Percentiles rank a stretch among this genome's conserved stretches.
phyloP scores from a whole-genome alignment of 2,113 vertebrate genomes.

The Cyrtonyx montezumae region DNA sequence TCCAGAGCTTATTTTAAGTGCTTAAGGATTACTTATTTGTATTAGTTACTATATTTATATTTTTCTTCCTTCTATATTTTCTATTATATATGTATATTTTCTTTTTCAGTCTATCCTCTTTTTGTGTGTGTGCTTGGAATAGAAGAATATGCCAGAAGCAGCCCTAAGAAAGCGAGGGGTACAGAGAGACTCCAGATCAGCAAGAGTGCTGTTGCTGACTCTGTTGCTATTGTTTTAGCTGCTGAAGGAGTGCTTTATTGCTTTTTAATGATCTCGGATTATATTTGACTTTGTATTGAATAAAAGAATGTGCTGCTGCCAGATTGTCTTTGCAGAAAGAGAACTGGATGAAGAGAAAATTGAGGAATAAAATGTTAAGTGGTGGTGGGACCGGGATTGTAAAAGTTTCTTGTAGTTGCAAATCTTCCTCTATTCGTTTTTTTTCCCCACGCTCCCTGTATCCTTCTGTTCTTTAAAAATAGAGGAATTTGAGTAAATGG shows the following conservation, averaged over 20 bases:
- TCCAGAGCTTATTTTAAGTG: not conserved
- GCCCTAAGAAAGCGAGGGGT: not conserved
- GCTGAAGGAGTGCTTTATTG: not conserved
- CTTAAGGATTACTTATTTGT: not conserved
- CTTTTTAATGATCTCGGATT: not conserved
- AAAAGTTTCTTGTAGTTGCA: constrained; percentile 17
- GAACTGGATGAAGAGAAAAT: not conserved
- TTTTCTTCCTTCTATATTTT: not conserved
- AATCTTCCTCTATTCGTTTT: constrained; percentile 26
- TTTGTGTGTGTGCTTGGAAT: not conserved
- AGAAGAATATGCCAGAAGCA: not conserved
- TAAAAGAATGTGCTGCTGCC: not conserved
- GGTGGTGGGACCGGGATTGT: not conserved
- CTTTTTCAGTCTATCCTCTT: not conserved
- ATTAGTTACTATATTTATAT: not conserved
- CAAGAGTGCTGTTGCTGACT: not conserved
- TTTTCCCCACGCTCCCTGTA: constrained; percentile 40
- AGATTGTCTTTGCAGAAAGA: not conserved
- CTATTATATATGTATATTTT: not conserved
- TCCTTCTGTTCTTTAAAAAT: constrained; percentile 26
- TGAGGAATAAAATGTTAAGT: constrained; percentile 7
- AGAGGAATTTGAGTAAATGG: constrained; percentile 26
- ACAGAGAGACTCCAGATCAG: not conserved
- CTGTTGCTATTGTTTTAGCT: not conserved
- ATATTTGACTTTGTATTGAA: not conserved